Base-by-base conservation (phyloP, 2,888 invertebrate species). In the Apodemia hepburni region DNA sequence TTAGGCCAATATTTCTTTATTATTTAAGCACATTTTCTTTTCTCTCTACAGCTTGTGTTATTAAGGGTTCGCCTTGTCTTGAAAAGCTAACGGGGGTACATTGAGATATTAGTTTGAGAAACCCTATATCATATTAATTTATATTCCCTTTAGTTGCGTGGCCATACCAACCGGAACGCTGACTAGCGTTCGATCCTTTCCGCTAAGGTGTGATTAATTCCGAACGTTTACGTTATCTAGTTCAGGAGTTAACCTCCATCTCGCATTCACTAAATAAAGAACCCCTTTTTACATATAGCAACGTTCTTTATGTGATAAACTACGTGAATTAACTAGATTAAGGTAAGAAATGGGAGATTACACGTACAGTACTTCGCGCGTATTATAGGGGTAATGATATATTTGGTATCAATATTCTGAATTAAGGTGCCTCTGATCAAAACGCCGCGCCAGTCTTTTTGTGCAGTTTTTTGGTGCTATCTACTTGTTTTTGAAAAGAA, bases 161-260 rank as follows among this genome's bases (percentile, higher is more conserved):
- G 81, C 85, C 72, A 42, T 51, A 70, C 70, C 60, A 65, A 69
- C 68, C 70, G 72, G 76, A 85, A 80, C 74, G 84, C 87, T 84
- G 85, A 87, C 81, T 85, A 80, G 74, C 73, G 75, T 77, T 76
- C 78, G 83, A 85, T 82, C 84, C 80, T 72, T 73, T 76, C 78
- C 79, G 77, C 77, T 75, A 76, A 80, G 81, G 84, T 83, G 85
- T 86, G 88, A 88, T 89, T 88, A 88, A 89, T 89, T 82, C 82
- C 75, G 77, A 79, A 75, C 87, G 85, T 84, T 88, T 84, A 86
- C 85, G 85, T 87, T 86, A 84, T 85, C 85, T 77, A 77, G 78
- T 79, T 78, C 78, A 75, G 79, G 74, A 74, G 78, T 79, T 82
- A 83, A 81, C 83, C 81, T 75, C 69, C 77, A 73, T 68, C 66